These are phyloP conservation scores for Centropristis striata DNA, from an alignment of 2,113 vertebrate species.

Conservation along the genomic window DNA sequence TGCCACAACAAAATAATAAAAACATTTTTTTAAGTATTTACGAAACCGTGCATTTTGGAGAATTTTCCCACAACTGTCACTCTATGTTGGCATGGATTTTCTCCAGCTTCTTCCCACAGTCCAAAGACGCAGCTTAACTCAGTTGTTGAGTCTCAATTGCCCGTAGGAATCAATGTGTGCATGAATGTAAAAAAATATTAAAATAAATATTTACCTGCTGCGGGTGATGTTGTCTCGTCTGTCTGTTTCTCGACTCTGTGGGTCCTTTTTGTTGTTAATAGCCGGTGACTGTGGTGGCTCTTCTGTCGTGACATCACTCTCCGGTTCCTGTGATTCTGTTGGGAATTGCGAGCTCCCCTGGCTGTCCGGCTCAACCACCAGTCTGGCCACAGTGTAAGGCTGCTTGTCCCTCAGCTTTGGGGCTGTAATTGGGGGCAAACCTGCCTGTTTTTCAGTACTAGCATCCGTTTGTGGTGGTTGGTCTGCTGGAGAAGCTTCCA, in stretches of 20 bases:
- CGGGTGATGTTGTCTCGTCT: background rate
- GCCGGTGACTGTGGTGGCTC: background rate
- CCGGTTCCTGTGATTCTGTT: constrained; percentile 52
- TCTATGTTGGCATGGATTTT: too few relatives aligned
- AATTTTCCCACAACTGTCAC: too few relatives aligned
- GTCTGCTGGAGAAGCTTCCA: constrained; percentile 64
- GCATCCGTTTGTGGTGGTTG: constrained; percentile 37
- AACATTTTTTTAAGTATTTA: too few relatives aligned
- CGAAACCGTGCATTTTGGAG: too few relatives aligned
- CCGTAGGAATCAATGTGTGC: too few relatives aligned
- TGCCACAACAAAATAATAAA: too few relatives aligned
- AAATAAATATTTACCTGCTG: constrained; percentile 37
- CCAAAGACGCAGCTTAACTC: too few relatives aligned
- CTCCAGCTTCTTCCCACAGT: too few relatives aligned
- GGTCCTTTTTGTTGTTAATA: constrained; percentile 50
- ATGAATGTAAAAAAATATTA: background rate
- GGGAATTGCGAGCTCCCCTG: constrained; percentile 63
- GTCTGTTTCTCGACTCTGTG: constrained; percentile 58
- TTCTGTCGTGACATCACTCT: constrained; percentile 18
- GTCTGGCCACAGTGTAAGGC: constrained; percentile 81
- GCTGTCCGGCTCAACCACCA: constrained; percentile 87
- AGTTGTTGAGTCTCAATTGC: too few relatives aligned
- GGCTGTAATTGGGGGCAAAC: background rate
- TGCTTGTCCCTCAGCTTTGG: background rate
- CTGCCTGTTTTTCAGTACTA: background rate